Percentiles rank a stretch among this genome's conserved stretches.
Evolutionary conservation across 92 coral and sea anemone genomes (phyloP).

Genomic region (Porites rus): DNA sequence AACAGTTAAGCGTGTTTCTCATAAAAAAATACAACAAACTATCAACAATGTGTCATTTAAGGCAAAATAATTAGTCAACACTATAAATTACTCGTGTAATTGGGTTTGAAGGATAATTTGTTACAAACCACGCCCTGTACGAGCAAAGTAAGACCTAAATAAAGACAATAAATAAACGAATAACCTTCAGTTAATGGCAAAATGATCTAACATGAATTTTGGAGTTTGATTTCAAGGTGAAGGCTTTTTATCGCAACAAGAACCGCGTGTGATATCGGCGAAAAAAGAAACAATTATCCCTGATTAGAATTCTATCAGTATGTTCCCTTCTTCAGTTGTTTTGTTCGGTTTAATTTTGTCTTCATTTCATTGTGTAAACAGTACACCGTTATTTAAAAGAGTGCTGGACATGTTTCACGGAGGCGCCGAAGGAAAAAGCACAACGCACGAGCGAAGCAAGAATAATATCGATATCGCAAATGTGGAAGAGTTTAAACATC

Average conservation of each 20-base stretch:
- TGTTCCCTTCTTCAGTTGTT: background rate
- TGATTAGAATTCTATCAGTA: constrained; percentile 1
- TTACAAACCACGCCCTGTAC: constrained; percentile 15
- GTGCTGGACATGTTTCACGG: constrained; percentile 37
- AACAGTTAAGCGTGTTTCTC: background rate
- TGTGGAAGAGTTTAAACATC: constrained; percentile 82
- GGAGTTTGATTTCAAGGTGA: constrained; percentile 23
- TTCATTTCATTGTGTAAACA: constrained; percentile 4
- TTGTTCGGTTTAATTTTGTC: constrained; percentile 5
- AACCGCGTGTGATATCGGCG: background rate
- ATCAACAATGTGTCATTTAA: background rate
- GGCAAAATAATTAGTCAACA: background rate
- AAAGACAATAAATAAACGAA: constrained; percentile 6
- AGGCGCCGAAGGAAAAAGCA: background rate
- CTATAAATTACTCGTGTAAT: constrained; percentile 8
- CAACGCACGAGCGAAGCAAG: constrained; percentile 18
- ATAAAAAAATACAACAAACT: background rate
- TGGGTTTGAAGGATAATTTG: background rate
- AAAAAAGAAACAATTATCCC: background rate
- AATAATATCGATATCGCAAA: constrained; percentile 66
- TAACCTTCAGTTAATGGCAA: constrained; percentile 9
- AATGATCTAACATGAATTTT: constrained; percentile 30
- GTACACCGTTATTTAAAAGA: constrained; percentile 22
- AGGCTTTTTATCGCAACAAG: background rate
- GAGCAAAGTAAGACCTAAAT: constrained; percentile 21